Base-by-base conservation (phyloP, 92 coral and sea anemone species). In the Montipora capitata region DNA sequence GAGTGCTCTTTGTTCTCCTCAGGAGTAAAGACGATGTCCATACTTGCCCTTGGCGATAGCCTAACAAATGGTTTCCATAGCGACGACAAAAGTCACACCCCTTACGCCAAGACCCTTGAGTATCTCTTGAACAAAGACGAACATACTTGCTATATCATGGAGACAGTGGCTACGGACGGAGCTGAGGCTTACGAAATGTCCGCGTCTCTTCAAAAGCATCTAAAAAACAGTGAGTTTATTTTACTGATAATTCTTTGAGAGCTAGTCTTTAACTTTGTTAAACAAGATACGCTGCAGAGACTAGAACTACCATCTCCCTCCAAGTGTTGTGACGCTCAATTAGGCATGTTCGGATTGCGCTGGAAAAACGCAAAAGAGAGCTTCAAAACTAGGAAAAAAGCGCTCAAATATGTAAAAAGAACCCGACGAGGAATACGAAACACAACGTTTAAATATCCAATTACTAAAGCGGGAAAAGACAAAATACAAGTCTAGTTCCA, bases 31-130 rank as follows among this genome's bases (percentile, higher is more conserved):
- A 93, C 94, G 3, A 84, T 88, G 51, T 95, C 94, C 11, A 90
- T 96, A 12, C 95, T 96, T 7, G 95, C 98, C 5, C 71, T 96
- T 81, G 99, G 99, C 2, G 99, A 96, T 64, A 96, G 99, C 59
- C 92, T 96, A 1, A 96, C 99, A 13, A 91, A 89, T 27, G 99
- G 99, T 7, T 95, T 92, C 73, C 96, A 91, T 72, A 84, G 92
- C 18, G 89, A 88, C 13, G 96, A 96, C 12, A 89, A 85, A 38
- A 74, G 78, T 2, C 92, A 91, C 82, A 97, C 96, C 13, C 99
- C 99, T 0, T 96, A 96, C 79, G 94, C 96, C 10, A 81, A 88
- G 42, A 93, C 94, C 13, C 92, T 96, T 16, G 98, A 95, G 83
- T 90, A 77, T 62, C 90, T 95, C 4, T 86, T 96, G 10, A 96